A percentile compares a stretch with the other conserved stretches of the same genome.
Conservation (phyloP, 1,140 invertebrate genomes). For the Polypedilum vanderplanki region DNA sequence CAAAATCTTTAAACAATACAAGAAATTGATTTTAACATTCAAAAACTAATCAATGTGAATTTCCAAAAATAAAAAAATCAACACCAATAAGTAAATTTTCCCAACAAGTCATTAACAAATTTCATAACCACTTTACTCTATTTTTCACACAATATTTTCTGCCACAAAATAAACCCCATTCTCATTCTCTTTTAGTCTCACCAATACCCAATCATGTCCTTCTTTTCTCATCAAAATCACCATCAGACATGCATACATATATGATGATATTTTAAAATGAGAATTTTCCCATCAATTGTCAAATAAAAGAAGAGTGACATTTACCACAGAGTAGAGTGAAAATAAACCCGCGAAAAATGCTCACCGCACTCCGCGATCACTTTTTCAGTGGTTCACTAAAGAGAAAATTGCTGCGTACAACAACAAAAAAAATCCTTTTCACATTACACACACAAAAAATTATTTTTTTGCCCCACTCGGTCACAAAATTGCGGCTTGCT, state of each 20-base stretch:
- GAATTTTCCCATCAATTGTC: neutral
- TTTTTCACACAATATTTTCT: constrained; percentile 9
- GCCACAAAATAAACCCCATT: neutral
- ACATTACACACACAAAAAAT: constrained; percentile 11
- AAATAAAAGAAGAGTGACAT: constrained; percentile 12
- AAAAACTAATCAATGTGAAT: neutral
- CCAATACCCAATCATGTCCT: neutral
- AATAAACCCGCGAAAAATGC: constrained; percentile 7
- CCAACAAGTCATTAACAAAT: neutral
- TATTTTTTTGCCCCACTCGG: neutral
- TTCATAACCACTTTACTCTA: neutral
- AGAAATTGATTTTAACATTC: too few species aligned
- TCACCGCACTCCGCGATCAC: constrained; percentile 8
- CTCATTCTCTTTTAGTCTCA: neutral
- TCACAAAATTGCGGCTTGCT: neutral
- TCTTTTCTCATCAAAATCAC: too few species aligned
- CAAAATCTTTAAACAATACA: too few species aligned
- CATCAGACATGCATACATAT: too few species aligned
- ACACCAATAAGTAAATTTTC: neutral
- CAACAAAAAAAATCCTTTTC: neutral
- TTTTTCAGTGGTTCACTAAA: neutral
- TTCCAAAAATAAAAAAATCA: neutral
- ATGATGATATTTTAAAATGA: too few species aligned
- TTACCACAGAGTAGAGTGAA: neutral
- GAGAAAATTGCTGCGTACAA: neutral